Percentiles rank a stretch among this genome's conserved stretches.
Evolutionary conservation across 2,113 vertebrate genomes (phyloP).

Genomic region (Melanocharis versteri): DNA sequence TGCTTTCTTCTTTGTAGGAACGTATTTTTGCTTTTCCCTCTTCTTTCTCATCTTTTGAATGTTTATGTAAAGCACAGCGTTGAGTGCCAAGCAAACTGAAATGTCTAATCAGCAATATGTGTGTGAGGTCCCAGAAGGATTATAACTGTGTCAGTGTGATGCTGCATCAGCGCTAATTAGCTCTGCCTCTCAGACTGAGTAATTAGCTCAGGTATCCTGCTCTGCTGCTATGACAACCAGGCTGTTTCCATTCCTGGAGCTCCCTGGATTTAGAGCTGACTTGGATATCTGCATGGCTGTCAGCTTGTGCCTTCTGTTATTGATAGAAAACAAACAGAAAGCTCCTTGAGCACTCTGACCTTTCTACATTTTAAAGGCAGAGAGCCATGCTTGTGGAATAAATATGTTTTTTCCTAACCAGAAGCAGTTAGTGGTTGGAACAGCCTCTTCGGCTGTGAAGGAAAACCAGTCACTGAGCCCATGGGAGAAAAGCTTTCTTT

Average conservation of each 20-base stretch:
- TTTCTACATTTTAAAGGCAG: background rate
- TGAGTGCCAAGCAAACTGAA: background rate
- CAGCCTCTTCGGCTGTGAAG: background rate
- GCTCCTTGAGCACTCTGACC: background rate
- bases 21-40: background rate
- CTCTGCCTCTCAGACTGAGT: slow-evolving; percentile 35
- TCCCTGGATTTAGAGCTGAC: background rate
- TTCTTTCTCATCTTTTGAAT: background rate
- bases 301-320: slow-evolving; percentile 34
- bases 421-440: slow-evolving; percentile 13
- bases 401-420: background rate
- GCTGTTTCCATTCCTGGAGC: slow-evolving; percentile 34
- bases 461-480: background rate
- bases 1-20: background rate
- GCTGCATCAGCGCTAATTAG: slow-evolving; percentile 49
- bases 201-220: slow-evolving; percentile 59
- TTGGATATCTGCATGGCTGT: background rate
- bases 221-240: slow-evolving; percentile 53
- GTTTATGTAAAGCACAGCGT: background rate
- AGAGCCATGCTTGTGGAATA: background rate
- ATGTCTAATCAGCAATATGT: background rate
- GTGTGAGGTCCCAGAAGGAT: background rate
- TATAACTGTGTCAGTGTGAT: slow-evolving; percentile 38
- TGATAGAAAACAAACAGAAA: slow-evolving; percentile 30
- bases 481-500: background rate